Evolutionary conservation across 2,113 vertebrate species (phyloP).

Genomic region (Serranochromis macrocephalus): DNA sequence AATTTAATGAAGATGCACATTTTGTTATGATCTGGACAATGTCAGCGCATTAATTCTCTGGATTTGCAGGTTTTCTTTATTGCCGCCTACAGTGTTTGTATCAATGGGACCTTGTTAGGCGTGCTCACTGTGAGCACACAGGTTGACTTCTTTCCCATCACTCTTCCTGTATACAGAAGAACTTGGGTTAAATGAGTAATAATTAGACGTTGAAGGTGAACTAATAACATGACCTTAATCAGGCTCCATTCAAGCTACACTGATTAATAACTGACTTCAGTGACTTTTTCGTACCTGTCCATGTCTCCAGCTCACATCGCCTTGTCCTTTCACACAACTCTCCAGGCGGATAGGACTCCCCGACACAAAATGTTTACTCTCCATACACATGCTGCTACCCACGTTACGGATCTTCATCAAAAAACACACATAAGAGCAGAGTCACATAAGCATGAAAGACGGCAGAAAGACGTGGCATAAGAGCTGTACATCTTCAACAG

Average conservation of each 20-base stretch:
- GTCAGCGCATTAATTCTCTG: not conserved
- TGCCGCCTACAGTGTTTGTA: not conserved
- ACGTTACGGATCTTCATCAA: slow-evolving; percentile 78
- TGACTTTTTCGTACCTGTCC: slow-evolving; percentile 77
- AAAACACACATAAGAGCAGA: not conserved
- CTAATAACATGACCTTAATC: not conserved
- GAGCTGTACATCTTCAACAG: not conserved
- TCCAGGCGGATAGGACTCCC: slow-evolving; percentile 87
- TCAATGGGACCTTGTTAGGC: not conserved
- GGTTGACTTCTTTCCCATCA: not conserved
- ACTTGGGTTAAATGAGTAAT: not conserved
- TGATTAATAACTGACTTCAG: not conserved
- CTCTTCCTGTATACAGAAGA: not conserved
- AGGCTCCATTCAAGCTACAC: not conserved
- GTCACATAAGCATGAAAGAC: not conserved
- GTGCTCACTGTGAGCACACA: not conserved
- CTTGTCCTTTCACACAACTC: slow-evolving; percentile 79
- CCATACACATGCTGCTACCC: slow-evolving; percentile 80
- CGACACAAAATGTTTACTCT: slow-evolving; percentile 83
- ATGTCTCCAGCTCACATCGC: slow-evolving; percentile 82
- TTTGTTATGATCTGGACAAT: not conserved
- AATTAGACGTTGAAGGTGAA: rapidly evolving
- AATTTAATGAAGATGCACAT: not conserved
- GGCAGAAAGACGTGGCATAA: rapidly evolving
- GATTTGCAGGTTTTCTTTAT: not conserved